phyloP scores from a whole-genome alignment of 2,113 vertebrate species.

The Cryptoleucopteryx plumbea region DNA sequence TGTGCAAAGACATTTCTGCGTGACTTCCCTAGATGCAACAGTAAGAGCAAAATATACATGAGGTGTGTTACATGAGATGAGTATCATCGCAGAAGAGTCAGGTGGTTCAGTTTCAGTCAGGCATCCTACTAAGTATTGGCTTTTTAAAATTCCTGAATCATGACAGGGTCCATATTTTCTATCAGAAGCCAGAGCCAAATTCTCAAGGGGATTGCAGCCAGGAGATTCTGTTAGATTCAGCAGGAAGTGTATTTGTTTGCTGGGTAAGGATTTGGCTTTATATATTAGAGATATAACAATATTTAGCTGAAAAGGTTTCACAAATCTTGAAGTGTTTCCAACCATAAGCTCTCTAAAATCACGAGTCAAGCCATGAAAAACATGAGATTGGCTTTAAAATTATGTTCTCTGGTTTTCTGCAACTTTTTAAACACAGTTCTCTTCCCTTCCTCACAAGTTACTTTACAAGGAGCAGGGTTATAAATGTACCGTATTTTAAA shows the following conservation, averaged over 20 bases:
- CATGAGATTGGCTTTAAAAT: conserved; percentile 1
- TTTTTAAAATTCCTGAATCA: background rate
- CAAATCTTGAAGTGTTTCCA: conserved; percentile 39
- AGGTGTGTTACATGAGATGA: background rate
- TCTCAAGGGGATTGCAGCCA: background rate
- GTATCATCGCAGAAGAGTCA: background rate
- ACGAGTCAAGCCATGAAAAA: conserved; percentile 10
- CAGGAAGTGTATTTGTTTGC: background rate
- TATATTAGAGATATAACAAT: conserved; percentile 42
- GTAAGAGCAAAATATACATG: background rate
- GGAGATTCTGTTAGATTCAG: conserved; percentile 12
- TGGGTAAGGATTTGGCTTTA: conserved; percentile 13
- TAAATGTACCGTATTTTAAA: background rate
- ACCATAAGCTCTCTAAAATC: background rate
- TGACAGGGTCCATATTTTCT: background rate
- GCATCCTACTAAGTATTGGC: background rate
- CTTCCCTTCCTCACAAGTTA: background rate
- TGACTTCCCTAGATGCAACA: background rate
- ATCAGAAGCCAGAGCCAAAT: conserved; percentile 1
- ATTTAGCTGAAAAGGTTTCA: conserved; percentile 37
- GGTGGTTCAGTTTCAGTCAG: background rate
- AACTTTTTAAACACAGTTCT: background rate
- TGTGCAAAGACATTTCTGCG: background rate
- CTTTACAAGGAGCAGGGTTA: background rate
- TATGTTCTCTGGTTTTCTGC: background rate